These are phyloP conservation scores for Neria commutata DNA, from an alignment of 2,888 invertebrate genomes.

Conservation along the genomic window DNA sequence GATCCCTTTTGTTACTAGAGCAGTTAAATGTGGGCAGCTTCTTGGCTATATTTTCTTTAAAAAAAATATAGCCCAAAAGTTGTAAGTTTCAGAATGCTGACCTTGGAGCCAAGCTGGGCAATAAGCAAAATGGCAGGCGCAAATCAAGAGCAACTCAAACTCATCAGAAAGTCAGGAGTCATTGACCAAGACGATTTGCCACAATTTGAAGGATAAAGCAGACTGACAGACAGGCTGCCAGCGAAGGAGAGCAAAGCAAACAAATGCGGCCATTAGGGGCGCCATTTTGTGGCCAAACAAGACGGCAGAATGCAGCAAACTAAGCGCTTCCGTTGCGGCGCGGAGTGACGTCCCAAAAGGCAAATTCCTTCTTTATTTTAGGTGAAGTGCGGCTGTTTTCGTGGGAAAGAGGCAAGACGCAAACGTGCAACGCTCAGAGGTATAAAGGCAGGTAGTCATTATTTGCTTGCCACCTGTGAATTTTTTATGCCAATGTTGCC, in stretches of 20 bases:
- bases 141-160: conserved; percentile 22
- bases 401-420: too few species aligned
- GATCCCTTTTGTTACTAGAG: too few species aligned
- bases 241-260: not conserved
- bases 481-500: not conserved
- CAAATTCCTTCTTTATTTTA: too few species aligned
- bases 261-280: conserved; percentile 14
- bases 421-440: too few species aligned
- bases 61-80: too few species aligned
- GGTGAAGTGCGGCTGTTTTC: too few species aligned
- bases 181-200: not conserved
- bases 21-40: too few species aligned
- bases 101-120: not conserved
- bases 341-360: not conserved
- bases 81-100: too few species aligned
- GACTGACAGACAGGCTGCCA: not conserved
- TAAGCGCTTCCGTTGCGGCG: not conserved
- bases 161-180: conserved; percentile 22
- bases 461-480: not conserved
- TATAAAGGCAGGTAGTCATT: not conserved
- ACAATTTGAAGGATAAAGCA: not conserved
- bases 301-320: not conserved
- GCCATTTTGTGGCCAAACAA: conserved; percentile 5
- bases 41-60: too few species aligned
- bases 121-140: conserved; percentile 11